Base-by-base conservation (phyloP, 2,113 vertebrate species). In the Balaeniceps rex region DNA sequence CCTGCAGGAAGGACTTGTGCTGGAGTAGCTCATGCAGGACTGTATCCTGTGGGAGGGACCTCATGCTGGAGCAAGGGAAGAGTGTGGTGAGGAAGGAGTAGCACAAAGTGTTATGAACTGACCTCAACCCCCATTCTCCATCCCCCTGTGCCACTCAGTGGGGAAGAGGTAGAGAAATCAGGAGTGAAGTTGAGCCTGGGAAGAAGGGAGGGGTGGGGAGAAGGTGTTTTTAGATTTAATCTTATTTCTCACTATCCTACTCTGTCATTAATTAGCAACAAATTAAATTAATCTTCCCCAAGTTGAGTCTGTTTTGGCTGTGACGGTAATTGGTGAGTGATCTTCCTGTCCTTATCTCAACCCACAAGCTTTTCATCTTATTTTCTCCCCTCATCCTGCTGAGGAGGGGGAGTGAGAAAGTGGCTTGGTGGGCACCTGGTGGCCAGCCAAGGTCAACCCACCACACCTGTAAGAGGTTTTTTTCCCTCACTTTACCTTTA, bases 281-380 rank as follows among this genome's bases (percentile, higher is more conserved):
- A 77, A 78, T 64, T 76, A 52, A 70, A 61, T 66, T 54, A 64
- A 31, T 69, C 29, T 90, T 82, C 65, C 57, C 19, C 28, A 69
- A 47, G 14, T 8, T 0, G 3, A 47, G n/a, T 44, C 38, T 83
- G 13, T 38, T 92, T 92, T 89, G 8, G 38, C 54, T 3, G 1
- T 49, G 21, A 15, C 5, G 5, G 19, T 12, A 76, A 47, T 0
- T 47, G 36, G 12, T 51, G 36, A 66, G 19, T 1, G 3, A 57
- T 42, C 19, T 87, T 25, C 14, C 29, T 66, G n/a, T n/a, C 51
- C 47, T 52, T 58, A 51, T 14, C 55, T 65, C 2, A 4, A 40
- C 21, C n/a, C 8, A 3, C 2, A 6, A 42, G 14, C 16, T 71
- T 83, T 55, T 66, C 0, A 15, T 76, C 19, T 3, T n/a, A 29